These are phyloP conservation scores for Heliconius aoede DNA, from an alignment of 2,888 invertebrate genomes.

Conservation along the genomic window DNA sequence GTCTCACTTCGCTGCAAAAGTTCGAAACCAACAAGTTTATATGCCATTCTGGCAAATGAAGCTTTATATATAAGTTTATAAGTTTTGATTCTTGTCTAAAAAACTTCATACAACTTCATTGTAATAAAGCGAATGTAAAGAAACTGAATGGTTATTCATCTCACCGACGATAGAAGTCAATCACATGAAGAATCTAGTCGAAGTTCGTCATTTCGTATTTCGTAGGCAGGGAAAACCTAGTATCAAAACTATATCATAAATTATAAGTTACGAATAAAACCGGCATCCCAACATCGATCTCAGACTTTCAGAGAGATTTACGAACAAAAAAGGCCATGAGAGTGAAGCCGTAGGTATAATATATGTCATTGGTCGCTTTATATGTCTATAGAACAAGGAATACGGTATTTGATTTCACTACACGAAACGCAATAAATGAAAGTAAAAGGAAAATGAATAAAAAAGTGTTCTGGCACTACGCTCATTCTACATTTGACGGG, in stretches of 20 bases:
- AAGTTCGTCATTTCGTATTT: neutral
- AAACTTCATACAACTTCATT: neutral
- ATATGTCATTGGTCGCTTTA: neutral
- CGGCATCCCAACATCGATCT: too few species aligned
- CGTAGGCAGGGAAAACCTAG: too few species aligned
- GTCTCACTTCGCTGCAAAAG: constrained; percentile 29
- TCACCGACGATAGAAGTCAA: neutral
- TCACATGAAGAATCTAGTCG: neutral
- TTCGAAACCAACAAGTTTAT: constrained; percentile 26
- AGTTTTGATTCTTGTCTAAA: constrained; percentile 20
- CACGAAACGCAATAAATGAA: neutral
- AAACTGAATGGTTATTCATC: neutral
- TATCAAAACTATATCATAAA: too few species aligned
- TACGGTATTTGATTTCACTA: neutral
- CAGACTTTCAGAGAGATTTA: too few species aligned
- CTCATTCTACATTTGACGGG: neutral
- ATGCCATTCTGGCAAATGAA: constrained; percentile 31
- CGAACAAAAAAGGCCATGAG: too few species aligned
- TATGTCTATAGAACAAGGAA: neutral
- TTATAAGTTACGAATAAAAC: too few species aligned
- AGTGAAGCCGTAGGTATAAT: neutral
- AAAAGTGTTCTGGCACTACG: neutral
- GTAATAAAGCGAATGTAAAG: neutral
- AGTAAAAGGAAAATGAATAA: neutral
- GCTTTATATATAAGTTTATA: constrained; percentile 12